Evolutionary conservation across 1,140 invertebrate species (phyloP).

Genomic region (Drosophila repletoides): DNA sequence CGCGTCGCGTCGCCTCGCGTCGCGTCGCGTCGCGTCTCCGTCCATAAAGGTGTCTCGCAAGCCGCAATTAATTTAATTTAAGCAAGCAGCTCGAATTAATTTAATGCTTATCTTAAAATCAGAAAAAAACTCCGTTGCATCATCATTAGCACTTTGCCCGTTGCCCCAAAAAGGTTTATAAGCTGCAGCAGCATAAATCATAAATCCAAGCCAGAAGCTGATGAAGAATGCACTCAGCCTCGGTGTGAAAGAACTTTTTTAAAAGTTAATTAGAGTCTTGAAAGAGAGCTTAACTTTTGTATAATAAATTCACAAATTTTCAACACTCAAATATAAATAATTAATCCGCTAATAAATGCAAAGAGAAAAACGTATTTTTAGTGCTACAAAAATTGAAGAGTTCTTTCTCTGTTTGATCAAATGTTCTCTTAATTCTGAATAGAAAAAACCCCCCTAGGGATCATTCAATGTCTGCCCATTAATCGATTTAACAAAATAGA

Average conservation of each 20-base stretch:
- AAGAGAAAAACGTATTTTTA: no score
- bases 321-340: no score
- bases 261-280: no score
- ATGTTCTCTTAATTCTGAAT: neutral
- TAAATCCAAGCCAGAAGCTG: neutral
- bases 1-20: no score
- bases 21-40: no score
- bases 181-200: neutral
- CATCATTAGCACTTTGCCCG: conserved; percentile 26
- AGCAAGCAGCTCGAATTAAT: conserved; percentile 27
- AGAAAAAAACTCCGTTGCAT: conserved; percentile 17
- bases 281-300: no score
- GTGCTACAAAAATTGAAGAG: no score
- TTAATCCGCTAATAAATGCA: no score
- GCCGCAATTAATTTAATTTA: conserved; percentile 49
- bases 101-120: conserved; percentile 24
- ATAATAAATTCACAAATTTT: no score
- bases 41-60: conserved; percentile 22
- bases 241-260: no score
- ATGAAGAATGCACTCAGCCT: conserved; percentile 1
- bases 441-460: neutral
- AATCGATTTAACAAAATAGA: conserved; percentile 44
- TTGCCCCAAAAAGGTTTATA: neutral
- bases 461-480: neutral
- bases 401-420: no score